Conservation (phyloP, 2,797 vertebrate species). For the Taenioides sp. region DNA sequence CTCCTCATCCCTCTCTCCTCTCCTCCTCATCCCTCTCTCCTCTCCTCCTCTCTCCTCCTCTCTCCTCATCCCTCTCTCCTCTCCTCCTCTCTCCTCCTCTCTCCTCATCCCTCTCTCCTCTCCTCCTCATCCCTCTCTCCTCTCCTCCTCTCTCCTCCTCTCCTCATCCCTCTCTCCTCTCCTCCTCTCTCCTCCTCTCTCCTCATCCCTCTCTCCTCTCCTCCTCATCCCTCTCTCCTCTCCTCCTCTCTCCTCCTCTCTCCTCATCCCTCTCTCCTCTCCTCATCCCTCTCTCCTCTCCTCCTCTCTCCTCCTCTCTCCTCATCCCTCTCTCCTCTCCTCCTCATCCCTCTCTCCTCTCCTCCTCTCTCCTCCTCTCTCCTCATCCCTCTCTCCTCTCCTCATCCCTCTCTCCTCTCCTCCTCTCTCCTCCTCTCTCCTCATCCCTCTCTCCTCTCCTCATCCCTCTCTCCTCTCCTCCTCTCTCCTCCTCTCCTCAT, state of each 20-base stretch:
- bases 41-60: conserved; percentile 83
- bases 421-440: conserved; percentile 86
- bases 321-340: too few relatives aligned
- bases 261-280: too few relatives aligned
- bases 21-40: not conserved
- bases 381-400: too few relatives aligned
- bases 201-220: too few relatives aligned
- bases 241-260: conserved; percentile 83
- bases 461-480: not conserved
- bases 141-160: conserved; percentile 83
- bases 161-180: not conserved
- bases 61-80: not conserved
- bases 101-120: too few relatives aligned
- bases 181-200: conserved; percentile 83
- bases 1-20: conserved; percentile 84
- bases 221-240: not conserved
- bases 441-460: too few relatives aligned
- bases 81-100: conserved; percentile 83
- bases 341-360: not conserved
- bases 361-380: conserved; percentile 83
- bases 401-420: not conserved
- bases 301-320: conserved; percentile 85
- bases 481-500: conserved; percentile 83
- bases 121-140: not conserved
- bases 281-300: not conserved